Percentiles rank a stretch among this genome's conserved stretches.
Evolutionary conservation across 2,888 invertebrate genomes (phyloP).

Genomic region (Diarsia brunnea): DNA sequence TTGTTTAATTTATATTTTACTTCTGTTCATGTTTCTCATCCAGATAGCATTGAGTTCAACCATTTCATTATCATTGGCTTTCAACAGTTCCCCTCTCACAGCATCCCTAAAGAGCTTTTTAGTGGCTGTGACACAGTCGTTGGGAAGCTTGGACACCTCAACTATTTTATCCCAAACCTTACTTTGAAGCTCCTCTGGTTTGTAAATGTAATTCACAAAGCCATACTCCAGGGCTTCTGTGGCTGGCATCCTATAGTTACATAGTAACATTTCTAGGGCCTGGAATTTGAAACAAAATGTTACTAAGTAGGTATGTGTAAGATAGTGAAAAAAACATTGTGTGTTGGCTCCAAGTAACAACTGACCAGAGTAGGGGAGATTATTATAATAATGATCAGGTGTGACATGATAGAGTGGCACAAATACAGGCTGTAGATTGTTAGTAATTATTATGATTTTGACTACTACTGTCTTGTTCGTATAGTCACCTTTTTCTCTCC

Average conservation of each 20-base stretch:
- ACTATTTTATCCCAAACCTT: constrained; percentile 91
- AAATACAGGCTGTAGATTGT: not conserved
- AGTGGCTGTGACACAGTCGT: constrained; percentile 91
- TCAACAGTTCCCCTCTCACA: constrained; percentile 91
- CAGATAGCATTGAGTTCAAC: constrained; percentile 92
- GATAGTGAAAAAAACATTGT: not conserved
- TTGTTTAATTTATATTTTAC: constrained; percentile 68
- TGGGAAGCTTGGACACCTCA: constrained; percentile 89
- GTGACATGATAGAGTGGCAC: not conserved
- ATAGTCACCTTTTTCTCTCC: constrained; percentile 93
- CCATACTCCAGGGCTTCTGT: constrained; percentile 94
- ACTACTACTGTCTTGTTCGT: not conserved
- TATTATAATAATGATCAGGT: not conserved
- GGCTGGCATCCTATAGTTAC: constrained; percentile 95
- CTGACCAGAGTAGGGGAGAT: not conserved
- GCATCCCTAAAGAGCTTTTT: constrained; percentile 93
- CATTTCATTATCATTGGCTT: constrained; percentile 93
- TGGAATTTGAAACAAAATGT: constrained; percentile 70
- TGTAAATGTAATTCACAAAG: constrained; percentile 95
- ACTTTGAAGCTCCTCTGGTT: constrained; percentile 91
- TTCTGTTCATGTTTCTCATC: constrained; percentile 86
- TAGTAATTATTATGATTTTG: not conserved
- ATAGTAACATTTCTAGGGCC: constrained; percentile 91
- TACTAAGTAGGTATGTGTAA: not conserved
- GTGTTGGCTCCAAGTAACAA: not conserved